phyloP scores from a whole-genome alignment of 2,797 vertebrate species.

The Manis javanica region DNA sequence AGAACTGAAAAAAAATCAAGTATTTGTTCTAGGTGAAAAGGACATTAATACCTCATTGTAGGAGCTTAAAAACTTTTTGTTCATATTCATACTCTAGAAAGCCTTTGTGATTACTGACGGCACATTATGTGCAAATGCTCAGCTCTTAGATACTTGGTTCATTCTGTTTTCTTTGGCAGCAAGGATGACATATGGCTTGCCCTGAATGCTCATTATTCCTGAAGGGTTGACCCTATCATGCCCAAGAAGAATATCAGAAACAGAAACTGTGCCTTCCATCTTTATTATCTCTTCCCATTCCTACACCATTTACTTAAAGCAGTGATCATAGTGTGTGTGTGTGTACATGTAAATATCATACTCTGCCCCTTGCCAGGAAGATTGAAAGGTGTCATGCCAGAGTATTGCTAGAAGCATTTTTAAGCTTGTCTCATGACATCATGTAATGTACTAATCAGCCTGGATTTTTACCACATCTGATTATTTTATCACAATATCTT shows the following conservation, averaged over 20 bases:
- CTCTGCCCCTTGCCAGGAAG: not conserved
- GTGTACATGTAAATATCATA: not conserved
- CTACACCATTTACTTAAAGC: not conserved
- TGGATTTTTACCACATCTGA: not conserved
- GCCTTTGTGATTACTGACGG: not conserved
- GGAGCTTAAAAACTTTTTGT: slow-evolving; percentile 42
- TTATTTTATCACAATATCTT: slow-evolving; percentile 22
- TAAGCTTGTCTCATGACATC: not conserved
- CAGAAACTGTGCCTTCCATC: not conserved
- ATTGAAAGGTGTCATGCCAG: not conserved
- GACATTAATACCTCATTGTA: slow-evolving; percentile 44
- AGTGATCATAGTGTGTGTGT: not conserved
- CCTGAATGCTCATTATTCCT: not conserved
- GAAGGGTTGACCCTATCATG: not conserved
- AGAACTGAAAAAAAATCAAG: slow-evolving; percentile 57
- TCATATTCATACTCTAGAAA: not conserved
- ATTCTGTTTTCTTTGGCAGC: not conserved
- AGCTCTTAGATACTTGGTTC: not conserved
- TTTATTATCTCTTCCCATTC: not conserved
- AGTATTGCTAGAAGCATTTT: not conserved
- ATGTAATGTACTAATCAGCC: not conserved
- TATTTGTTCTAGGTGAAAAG: slow-evolving; percentile 8
- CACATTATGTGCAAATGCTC: not conserved
- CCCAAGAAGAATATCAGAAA: not conserved
- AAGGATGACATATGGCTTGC: not conserved